Percentiles rank a stretch among this genome's conserved stretches.
phyloP scores from a whole-genome alignment of 2,113 vertebrate genomes.

The Syrrhaptes paradoxus region DNA sequence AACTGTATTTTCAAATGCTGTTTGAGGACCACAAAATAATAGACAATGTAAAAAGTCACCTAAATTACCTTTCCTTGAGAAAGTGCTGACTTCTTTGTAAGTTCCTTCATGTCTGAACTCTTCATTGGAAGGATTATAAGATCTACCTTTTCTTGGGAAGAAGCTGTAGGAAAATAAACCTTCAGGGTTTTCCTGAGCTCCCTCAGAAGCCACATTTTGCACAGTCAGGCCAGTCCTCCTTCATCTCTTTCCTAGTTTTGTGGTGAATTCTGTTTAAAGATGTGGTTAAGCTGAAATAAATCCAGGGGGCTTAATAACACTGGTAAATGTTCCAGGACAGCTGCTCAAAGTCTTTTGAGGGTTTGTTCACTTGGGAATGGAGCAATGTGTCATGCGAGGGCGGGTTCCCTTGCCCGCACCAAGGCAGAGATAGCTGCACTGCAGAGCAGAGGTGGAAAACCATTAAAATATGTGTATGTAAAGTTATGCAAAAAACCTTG shows the following conservation, averaged over 20 bases:
- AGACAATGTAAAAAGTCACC: not conserved
- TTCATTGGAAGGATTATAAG: not conserved
- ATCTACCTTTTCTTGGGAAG: not conserved
- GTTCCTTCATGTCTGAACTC: not conserved
- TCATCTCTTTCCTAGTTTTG: not conserved
- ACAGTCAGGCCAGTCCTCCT: not conserved
- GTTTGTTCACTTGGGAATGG: not conserved
- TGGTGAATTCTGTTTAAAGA: not conserved
- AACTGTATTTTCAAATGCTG: not conserved
- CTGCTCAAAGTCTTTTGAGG: not conserved
- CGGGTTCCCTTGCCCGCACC: not conserved
- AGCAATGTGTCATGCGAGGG: not conserved
- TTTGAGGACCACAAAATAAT: not conserved
- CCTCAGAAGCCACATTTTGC: not conserved
- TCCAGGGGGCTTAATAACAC: not conserved
- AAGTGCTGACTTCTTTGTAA: not conserved
- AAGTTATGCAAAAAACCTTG: not conserved
- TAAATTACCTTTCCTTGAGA: not conserved
- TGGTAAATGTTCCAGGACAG: not conserved
- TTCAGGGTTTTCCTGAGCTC: not conserved
- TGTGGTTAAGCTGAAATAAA: not conserved
- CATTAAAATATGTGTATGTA: rapidly evolving
- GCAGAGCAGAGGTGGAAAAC: not conserved
- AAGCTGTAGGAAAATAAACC: not conserved
- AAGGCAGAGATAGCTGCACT: not conserved